Base-by-base conservation (phyloP, 2,888 invertebrate genomes). In the Tinea pellionella region DNA sequence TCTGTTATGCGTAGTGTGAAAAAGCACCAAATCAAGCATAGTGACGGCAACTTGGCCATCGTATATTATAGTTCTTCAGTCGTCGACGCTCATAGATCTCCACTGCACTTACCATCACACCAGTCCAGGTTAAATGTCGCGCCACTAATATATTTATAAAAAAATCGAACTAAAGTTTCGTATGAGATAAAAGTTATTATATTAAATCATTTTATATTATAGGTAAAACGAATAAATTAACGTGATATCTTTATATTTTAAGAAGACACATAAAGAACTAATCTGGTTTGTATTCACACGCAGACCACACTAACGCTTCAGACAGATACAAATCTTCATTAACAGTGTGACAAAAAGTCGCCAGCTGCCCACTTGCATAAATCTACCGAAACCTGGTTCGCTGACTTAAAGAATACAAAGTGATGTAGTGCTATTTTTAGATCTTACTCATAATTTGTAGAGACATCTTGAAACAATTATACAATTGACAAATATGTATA, bases 321-420 rank as follows among this genome's bases (percentile, higher is more conserved):
- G 77, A 72, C 76, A 72, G 75, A 71, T 74, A 81, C 80, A 80
- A 80, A 81, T 80, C 78, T 80, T 82, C 78, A 79, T 82, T 80
- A 79, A 77, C 75, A 76, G 69, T 70, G 73, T 77, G 78, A 81
- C 78, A 78, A 78, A 79, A 78, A 74, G 76, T 71, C 70, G 69
- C 64, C 78, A 78, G 78, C 78, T 80, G 78, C 63, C 67, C 64
- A 67, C 65, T 70, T 61, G 67, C 72, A 74, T 75, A 76, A 75
- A 77, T 77, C 70, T 72, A 70, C 73, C 64, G 67, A 67, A 72
- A 75, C 66, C 69, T 65, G 69, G 66, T 70, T 70, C 63, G 62
- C 65, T 71, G 65, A 68, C 64, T 64, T 47, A 6, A 47, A 47
- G 47, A 47, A 47, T 16, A 47, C 47, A 47, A 47, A 47, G 47